A percentile compares a stretch with the other conserved stretches of the same genome.
Conservation (phyloP, 2,888 invertebrate genomes). For the Maniola hyperantus region DNA sequence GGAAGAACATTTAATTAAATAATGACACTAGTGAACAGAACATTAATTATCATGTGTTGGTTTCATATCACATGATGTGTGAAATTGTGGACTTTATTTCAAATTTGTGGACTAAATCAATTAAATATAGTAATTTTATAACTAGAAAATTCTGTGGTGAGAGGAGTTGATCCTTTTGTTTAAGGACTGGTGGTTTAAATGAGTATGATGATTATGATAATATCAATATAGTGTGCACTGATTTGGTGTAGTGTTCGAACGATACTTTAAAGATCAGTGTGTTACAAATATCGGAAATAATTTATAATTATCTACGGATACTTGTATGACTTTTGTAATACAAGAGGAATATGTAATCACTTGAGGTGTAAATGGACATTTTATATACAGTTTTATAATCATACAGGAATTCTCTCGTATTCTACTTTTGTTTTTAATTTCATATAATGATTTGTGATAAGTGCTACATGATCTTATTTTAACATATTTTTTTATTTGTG, state of each 20-base stretch:
- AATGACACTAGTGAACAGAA: constrained; percentile 78
- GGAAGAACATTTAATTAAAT: constrained; percentile 75
- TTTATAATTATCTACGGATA: constrained; percentile 55
- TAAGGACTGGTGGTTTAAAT: constrained; percentile 68
- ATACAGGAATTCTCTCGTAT: constrained; percentile 77
- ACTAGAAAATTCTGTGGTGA: constrained; percentile 80
- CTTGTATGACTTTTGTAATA: constrained; percentile 74
- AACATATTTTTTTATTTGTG: constrained; percentile 27
- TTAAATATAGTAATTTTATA: constrained; percentile 79
- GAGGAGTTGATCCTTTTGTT: constrained; percentile 78
- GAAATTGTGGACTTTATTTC: constrained; percentile 80
- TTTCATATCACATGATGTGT: constrained; percentile 62
- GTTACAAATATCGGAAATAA: constrained; percentile 50
- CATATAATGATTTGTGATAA: constrained; percentile 32
- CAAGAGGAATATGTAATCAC: constrained; percentile 70
- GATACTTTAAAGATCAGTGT: constrained; percentile 60
- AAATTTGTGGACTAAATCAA: constrained; percentile 81
- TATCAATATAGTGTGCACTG: constrained; percentile 59
- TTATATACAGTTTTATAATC: constrained; percentile 78
- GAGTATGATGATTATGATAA: constrained; percentile 52
- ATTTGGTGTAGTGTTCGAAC: constrained; percentile 64
- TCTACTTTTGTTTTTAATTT: constrained; percentile 55
- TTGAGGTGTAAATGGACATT: constrained; percentile 72
- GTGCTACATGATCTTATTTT: constrained; percentile 30
- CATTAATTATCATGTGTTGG: constrained; percentile 67